These are phyloP conservation scores for Conchocele bisecta DNA, from an alignment of 2,888 invertebrate species.

Conservation along the genomic window DNA sequence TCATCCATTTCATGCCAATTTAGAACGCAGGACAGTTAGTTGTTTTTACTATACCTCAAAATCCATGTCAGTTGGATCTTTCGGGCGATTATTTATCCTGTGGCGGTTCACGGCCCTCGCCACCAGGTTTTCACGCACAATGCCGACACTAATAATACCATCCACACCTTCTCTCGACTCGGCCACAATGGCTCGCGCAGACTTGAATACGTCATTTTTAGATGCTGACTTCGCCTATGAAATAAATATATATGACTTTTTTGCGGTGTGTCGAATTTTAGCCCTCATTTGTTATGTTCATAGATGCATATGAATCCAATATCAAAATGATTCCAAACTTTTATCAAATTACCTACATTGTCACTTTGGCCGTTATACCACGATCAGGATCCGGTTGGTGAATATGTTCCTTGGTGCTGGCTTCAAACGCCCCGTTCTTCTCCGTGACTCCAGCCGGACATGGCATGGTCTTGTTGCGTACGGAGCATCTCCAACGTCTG, in stretches of 20 bases:
- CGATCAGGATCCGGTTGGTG: too few species aligned
- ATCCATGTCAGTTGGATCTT: not conserved
- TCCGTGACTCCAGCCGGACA: not conserved
- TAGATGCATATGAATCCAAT: too few species aligned
- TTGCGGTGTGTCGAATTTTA: too few species aligned
- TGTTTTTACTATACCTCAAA: slow-evolving; percentile 4
- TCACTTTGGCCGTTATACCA: too few species aligned
- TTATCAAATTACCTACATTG: too few species aligned
- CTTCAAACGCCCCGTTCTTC: not conserved
- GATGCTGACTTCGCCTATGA: too few species aligned
- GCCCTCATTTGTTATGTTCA: too few species aligned
- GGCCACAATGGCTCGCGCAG: not conserved
- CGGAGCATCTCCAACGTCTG: not conserved
- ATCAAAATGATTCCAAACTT: too few species aligned
- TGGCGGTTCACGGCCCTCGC: not conserved
- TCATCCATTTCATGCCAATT: too few species aligned
- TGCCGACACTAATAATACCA: not conserved
- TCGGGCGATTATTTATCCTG: not conserved
- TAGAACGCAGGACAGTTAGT: not conserved
- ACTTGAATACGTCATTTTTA: not conserved
- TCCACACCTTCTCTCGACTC: not conserved
- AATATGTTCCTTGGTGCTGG: not conserved
- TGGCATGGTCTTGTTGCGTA: not conserved
- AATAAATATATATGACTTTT: too few species aligned
- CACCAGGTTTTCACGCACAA: not conserved